Base-by-base conservation (phyloP, 2,113 vertebrate genomes). In the Cacatua alba region DNA sequence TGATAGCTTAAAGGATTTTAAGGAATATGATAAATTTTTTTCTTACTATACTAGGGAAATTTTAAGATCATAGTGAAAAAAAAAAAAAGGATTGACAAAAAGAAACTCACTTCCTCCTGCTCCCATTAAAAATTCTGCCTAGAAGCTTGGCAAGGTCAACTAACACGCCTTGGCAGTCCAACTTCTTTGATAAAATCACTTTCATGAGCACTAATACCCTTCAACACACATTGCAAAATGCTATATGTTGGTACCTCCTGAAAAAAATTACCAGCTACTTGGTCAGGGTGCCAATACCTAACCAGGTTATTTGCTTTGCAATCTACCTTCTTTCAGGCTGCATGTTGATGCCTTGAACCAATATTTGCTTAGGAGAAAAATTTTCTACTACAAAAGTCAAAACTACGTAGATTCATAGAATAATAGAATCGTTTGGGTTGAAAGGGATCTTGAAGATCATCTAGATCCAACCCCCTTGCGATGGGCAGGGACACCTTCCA, bases 1-100 rank as follows among this genome's bases (percentile, higher is more conserved):
- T 92, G 75, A 83, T 70, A 96, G 70, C 41, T 91, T 85, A 90
- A 85, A 85, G 3, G 23, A 80, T 62, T 86, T 87, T 82, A 76
- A 82, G 55, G 52, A 85, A 44, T 63, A 57, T 44, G 46, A 51
- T 39, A 2, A 2, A 1, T 79, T 69, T 68, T 79, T 77, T 71
- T 55, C 26, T 55, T 65, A 23, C 29, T 21, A 49, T 92, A 70
- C 21, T 39, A 25, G 25, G 55, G 28, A 88, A 77, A 41, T 88
- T 70, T 74, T 70, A 92, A 94, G 46, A 90, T 82, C 37, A 65
- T 9, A 35, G 35, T 46, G 39, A 24, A 82, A 65, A 57, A 49
- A 57, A 35, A 49, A 81, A 17, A 84, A 74, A 3, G 10, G 31
- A 83, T 13, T 53, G 29, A 74, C 23, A 59, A n/a, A 81, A 82